Evolutionary conservation across 2,797 vertebrate species (phyloP).

Genomic region (Lerista edwardsae): DNA sequence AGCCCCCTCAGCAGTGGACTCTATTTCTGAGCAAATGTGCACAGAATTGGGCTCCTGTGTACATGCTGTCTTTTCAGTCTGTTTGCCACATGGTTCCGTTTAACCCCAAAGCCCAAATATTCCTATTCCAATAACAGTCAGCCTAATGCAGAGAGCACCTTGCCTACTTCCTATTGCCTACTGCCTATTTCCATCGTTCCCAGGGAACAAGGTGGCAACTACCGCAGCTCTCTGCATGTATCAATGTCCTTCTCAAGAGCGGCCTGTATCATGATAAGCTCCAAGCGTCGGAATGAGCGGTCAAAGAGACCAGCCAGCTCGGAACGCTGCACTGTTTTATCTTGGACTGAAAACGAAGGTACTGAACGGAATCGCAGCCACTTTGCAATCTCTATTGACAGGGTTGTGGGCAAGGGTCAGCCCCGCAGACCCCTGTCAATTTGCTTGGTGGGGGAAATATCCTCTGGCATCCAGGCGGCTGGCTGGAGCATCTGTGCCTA

Average conservation of each 20-base stretch:
- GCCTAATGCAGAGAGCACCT: background rate
- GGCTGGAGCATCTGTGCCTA: slow-evolving; percentile 65
- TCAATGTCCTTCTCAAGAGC: background rate
- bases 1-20: background rate
- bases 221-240: background rate
- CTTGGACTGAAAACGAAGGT: background rate
- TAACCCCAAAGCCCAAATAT: background rate
- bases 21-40: background rate
- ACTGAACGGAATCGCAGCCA: background rate
- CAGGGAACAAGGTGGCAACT: background rate
- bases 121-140: background rate
- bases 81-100: background rate
- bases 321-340: background rate
- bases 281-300: background rate
- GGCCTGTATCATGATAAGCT: background rate
- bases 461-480: slow-evolving; percentile 47
- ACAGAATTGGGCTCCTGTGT: background rate
- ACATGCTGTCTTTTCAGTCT: background rate
- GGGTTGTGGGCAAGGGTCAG: slow-evolving; percentile 23
- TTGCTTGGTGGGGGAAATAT: slow-evolving; percentile 12
- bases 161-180: background rate
- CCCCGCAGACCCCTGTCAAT: slow-evolving; percentile 31
- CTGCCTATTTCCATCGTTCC: background rate
- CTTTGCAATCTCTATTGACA: background rate
- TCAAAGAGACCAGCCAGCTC: background rate